phyloP scores from a whole-genome alignment of 2,797 vertebrate species.

The Coregonus sp. region DNA sequence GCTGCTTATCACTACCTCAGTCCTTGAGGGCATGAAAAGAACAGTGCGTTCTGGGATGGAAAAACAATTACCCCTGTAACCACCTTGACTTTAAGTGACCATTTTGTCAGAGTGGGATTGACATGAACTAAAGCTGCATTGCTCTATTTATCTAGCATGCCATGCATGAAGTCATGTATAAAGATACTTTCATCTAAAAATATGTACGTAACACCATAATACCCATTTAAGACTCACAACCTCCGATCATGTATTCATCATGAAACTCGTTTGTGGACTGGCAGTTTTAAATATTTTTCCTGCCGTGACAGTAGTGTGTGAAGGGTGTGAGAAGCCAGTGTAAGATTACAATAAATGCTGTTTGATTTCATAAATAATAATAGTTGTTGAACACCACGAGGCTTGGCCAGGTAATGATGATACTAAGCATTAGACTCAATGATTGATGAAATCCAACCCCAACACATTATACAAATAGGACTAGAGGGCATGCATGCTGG shows the following conservation, averaged over 20 bases:
- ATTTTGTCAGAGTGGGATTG: background rate
- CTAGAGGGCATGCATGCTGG: slow-evolving; percentile 46
- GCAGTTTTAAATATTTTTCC: slow-evolving; percentile 38
- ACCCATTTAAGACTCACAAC: background rate
- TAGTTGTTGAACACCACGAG: slow-evolving; percentile 28
- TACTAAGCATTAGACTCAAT: slow-evolving; percentile 29
- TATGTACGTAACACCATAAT: slow-evolving; percentile 9
- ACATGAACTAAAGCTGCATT: slow-evolving; percentile 23
- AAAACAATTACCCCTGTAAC: slow-evolving; percentile 11
- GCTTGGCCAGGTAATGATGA: slow-evolving; percentile 30
- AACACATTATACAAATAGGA: slow-evolving; percentile 38
- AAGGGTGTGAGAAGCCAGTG: slow-evolving; percentile 27
- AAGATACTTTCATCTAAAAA: slow-evolving; percentile 10
- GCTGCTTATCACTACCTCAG: slow-evolving; percentile 35
- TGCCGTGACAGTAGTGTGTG: slow-evolving; percentile 34
- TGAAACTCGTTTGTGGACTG: slow-evolving; percentile 18
- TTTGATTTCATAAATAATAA: slow-evolving; percentile 46
- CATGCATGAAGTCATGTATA: background rate
- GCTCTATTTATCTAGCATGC: slow-evolving; percentile 4
- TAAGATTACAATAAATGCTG: slow-evolving; percentile 48
- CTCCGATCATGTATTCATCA: slow-evolving; percentile 45
- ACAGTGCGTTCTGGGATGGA: slow-evolving; percentile 27
- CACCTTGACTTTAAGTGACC: slow-evolving; percentile 9
- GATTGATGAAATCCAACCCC: slow-evolving; percentile 47
- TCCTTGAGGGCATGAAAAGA: slow-evolving; percentile 24